Evolutionary conservation across 2,888 invertebrate species (phyloP), one percentile per base, ranked within the genome.

Genomic region (Drosophila kuntzei): DNA sequence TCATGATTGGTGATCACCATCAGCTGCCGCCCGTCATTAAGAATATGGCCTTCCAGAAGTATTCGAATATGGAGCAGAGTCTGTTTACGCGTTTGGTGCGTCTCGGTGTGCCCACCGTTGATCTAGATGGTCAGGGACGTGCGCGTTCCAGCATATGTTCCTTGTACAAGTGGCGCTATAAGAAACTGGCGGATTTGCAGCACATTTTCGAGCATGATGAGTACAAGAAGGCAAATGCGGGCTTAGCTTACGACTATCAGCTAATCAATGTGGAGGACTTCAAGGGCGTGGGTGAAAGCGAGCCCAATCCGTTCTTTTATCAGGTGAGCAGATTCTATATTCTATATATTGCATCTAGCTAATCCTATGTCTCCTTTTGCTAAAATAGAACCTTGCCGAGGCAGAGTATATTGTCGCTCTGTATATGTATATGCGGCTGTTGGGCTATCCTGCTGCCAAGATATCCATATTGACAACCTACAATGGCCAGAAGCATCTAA

Each of bases 11-110:
- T 0, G 99, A 97, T 93, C 99, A 99, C 92, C 98, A 99, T 93
- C 99, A 99, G 93, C 93, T 99, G 80, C 99, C 99, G 0, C 99
- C 99, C 0, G 99, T 99, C 11, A 99, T 99, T 47, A 99, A 99
- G 93, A 99, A 99, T 92, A 99, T 99, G 97, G 99, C 99, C 7
- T 99, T 99, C 93, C 99, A 99, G 93, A 99, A 99, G 92, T 99
- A 98, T 93, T 98, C 98, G 58, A 99, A 99, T 90, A 99, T 99
- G 99, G 99, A 99, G 90, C 99, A 99, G 93, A 98, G 98, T 57
- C 93, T 99, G 41, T 99, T 99, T 92, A 98, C 99, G 0, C 94
- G 99, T 75, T 95, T 99, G 91, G 99, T 99, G 12, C 94, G 99
- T 7, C 94, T 99, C 1, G 99, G 99, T 0, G 98, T 99, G 2